Evolutionary conservation across 37 sponge, comb jelly and placozoan species (phyloP).

Genomic region (Eunapius fragilis): DNA sequence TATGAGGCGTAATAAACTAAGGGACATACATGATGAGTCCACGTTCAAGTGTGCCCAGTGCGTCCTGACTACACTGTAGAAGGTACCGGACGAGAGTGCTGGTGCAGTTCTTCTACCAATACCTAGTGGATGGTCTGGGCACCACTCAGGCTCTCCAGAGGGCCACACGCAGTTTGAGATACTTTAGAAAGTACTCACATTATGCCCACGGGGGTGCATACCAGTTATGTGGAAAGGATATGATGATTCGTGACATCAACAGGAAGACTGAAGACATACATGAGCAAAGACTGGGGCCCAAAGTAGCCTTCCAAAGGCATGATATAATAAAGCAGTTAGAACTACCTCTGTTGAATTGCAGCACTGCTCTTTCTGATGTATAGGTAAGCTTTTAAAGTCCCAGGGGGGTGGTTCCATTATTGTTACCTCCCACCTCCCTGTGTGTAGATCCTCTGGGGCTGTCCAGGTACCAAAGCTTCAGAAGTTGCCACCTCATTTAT

Average conservation of each 20-base stretch:
- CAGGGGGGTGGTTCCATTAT: neutral
- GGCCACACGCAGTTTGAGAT: slow-evolving; percentile 62
- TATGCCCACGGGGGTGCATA: slow-evolving; percentile 78
- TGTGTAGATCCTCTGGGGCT: neutral
- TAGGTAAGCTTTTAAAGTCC: slow-evolving; percentile 15
- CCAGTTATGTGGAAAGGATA: slow-evolving; percentile 65
- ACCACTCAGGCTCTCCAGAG: slow-evolving; percentile 68
- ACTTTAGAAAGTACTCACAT: slow-evolving; percentile 59
- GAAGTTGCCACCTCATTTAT: slow-evolving; percentile 53
- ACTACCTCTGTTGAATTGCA: neutral
- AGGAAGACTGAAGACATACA: neutral
- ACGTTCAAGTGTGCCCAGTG: no score
- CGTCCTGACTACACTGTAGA: no score
- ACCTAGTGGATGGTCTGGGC: slow-evolving; percentile 49
- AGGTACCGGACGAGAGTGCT: no score
- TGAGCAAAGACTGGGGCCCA: neutral
- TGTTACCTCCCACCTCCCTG: neutral
- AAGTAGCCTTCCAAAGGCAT: slow-evolving; percentile 37
- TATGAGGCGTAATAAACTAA: no score
- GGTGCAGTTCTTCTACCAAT: slow-evolving; percentile 81
- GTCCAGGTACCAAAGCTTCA: slow-evolving; percentile 9
- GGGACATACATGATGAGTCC: no score
- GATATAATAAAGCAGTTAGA: slow-evolving; percentile 17
- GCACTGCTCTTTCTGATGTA: slow-evolving; percentile 39
- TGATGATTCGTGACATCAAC: slow-evolving; percentile 13